Conservation (phyloP, 2,113 vertebrate species). For the Colaptes auratus region DNA sequence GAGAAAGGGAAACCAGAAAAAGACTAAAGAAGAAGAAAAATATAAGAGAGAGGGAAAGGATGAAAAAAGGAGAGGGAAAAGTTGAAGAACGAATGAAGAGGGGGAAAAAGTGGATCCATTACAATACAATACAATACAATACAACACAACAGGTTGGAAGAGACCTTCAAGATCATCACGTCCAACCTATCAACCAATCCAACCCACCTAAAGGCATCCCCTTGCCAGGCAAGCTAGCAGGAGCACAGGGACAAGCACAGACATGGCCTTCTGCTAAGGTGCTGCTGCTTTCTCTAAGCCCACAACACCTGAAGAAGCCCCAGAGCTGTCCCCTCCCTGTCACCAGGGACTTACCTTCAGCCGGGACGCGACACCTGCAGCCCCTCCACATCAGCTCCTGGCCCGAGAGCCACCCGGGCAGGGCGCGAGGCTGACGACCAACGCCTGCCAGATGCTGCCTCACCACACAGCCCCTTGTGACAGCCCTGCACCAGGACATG, state of each 20-base stretch:
- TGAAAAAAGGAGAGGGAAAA: background rate
- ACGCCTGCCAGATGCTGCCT: background rate
- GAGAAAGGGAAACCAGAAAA: background rate
- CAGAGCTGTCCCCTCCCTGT: accelerated
- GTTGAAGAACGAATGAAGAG: no score
- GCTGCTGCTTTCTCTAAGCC: background rate
- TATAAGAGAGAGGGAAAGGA: accelerated
- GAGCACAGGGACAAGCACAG: background rate
- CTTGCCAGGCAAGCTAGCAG: background rate
- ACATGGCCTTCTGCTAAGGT: accelerated
- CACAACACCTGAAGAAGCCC: background rate
- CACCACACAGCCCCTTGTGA: accelerated
- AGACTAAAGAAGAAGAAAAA: background rate
- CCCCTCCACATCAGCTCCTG: background rate
- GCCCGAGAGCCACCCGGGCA: background rate
- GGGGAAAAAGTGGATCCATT: background rate
- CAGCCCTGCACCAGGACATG: background rate
- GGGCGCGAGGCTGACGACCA: accelerated
- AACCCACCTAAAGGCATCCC: background rate
- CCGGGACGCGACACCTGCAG: accelerated
- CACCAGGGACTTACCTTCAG: background rate
- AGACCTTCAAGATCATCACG: no score
- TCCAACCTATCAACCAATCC: no score
- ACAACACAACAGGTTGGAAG: no score
- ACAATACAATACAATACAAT: no score